A percentile compares a stretch with the other conserved stretches of the same genome.
These are phyloP conservation scores for Synaphobranchus kaupii DNA, from an alignment of 2,797 vertebrate species.

Conservation along the genomic window DNA sequence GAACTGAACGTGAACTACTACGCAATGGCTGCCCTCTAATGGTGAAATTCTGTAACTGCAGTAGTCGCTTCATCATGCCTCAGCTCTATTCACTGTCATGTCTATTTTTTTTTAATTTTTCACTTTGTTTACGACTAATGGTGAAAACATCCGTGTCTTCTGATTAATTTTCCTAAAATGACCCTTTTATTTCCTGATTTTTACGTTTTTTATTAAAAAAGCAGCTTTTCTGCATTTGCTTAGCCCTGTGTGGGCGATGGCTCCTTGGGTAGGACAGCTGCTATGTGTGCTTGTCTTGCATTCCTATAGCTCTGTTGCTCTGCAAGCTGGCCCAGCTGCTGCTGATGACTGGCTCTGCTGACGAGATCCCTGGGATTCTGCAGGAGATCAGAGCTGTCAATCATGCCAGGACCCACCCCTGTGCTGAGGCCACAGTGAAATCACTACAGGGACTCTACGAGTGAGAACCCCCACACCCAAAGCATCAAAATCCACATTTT, in stretches of 20 bases:
- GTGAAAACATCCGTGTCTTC: not conserved
- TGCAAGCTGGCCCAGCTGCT: slow-evolving; percentile 48
- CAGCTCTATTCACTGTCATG: too few species aligned
- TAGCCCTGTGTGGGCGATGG: too few species aligned
- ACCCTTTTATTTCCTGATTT: not conserved
- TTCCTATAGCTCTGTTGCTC: slow-evolving; percentile 49
- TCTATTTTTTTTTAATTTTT: not conserved
- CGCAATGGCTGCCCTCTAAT: not conserved
- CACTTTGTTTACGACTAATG: not conserved
- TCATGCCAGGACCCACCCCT: slow-evolving; percentile 37
- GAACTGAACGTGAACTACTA: not conserved
- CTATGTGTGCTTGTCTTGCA: slow-evolving; percentile 8
- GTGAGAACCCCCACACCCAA: slow-evolving; percentile 3
- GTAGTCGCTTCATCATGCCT: not conserved
- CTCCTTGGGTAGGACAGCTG: not conserved
- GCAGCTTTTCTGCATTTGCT: too few species aligned
- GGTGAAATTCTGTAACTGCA: not conserved
- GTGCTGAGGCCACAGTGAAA: slow-evolving; percentile 46
- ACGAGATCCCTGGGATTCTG: slow-evolving; percentile 39
- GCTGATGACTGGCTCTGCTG: slow-evolving; percentile 33
- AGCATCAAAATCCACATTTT: not conserved
- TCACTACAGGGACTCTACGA: slow-evolving; percentile 52
- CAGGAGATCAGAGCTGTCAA: slow-evolving; percentile 36
- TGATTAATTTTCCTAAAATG: not conserved
- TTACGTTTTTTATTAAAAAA: not conserved